These are phyloP conservation scores for Chiridota heheva DNA, from an alignment of 35 echinoderm and acorn worm genomes.

Conservation along the genomic window DNA sequence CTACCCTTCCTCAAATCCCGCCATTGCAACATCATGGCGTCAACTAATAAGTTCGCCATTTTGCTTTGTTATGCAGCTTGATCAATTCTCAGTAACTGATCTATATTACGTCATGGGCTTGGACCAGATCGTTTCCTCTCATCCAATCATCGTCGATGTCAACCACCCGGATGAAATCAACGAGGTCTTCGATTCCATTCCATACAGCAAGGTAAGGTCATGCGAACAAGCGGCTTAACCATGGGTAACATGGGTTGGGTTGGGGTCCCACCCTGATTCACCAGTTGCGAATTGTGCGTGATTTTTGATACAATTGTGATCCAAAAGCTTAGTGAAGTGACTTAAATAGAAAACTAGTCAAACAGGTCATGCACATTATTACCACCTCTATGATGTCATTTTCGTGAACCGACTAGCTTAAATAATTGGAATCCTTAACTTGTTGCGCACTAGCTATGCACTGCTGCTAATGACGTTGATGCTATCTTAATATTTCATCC, in stretches of 20 bases:
- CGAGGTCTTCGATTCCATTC: conserved; percentile 65
- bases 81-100: conserved; percentile 46
- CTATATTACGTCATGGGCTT: conserved; percentile 52
- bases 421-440: too few species aligned
- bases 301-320: too few species aligned
- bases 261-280: too few species aligned
- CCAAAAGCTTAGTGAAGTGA: not conserved
- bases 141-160: conserved; percentile 54
- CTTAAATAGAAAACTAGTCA: too few species aligned
- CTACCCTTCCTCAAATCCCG: too few species aligned
- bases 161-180: conserved; percentile 64
- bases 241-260: not conserved
- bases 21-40: too few species aligned
- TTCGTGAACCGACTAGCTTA: not conserved
- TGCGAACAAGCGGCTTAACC: not conserved
- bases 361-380: not conserved
- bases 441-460: too few species aligned
- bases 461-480: too few species aligned
- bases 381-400: not conserved
- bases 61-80: conserved; percentile 45
- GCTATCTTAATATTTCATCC: too few species aligned
- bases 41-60: too few species aligned
- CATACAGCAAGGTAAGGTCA: conserved; percentile 63
- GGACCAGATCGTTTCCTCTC: conserved; percentile 59
- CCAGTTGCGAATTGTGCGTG: too few species aligned